These are phyloP conservation scores for Drosophila lowei DNA, from an alignment of 1,140 invertebrate species.

Conservation along the genomic window DNA sequence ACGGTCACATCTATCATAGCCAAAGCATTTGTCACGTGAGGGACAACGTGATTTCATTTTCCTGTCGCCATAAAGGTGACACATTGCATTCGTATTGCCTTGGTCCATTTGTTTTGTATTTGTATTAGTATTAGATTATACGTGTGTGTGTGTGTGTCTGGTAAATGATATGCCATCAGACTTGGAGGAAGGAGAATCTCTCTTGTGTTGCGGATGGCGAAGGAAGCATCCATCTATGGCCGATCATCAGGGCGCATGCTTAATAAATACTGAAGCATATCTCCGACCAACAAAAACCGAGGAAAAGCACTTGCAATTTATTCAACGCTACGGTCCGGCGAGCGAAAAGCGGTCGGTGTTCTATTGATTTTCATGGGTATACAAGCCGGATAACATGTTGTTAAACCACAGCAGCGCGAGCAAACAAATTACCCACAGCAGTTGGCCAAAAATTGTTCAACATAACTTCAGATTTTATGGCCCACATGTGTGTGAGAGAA, in stretches of 20 bases:
- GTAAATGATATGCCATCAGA: too few relatives aligned
- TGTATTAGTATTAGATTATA: slow-evolving; percentile 30
- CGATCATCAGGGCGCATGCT: slow-evolving; percentile 50
- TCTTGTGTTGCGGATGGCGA: too few relatives aligned
- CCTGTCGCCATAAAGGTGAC: slow-evolving; percentile 81
- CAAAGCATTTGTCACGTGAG: slow-evolving; percentile 76
- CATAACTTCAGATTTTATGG: slow-evolving; percentile 79
- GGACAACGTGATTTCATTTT: slow-evolving; percentile 81
- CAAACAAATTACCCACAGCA: slow-evolving; percentile 65
- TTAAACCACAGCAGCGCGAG: slow-evolving; percentile 53
- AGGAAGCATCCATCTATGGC: background rate
- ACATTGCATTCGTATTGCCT: slow-evolving; percentile 64
- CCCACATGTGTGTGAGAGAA: slow-evolving; percentile 65
- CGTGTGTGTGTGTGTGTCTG: slow-evolving; percentile 1
- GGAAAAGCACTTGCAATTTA: slow-evolving; percentile 36
- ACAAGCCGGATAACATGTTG: slow-evolving; percentile 48
- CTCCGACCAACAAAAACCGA: slow-evolving; percentile 16
- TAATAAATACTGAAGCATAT: slow-evolving; percentile 53
- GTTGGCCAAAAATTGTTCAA: slow-evolving; percentile 72
- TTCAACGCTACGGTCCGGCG: slow-evolving; percentile 26
- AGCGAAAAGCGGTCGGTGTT: slow-evolving; percentile 18
- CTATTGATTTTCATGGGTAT: slow-evolving; percentile 58
- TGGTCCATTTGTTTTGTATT: slow-evolving; percentile 59
- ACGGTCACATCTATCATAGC: slow-evolving; percentile 69
- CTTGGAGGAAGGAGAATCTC: too few relatives aligned